phyloP scores from a whole-genome alignment of 2,797 vertebrate species.

The Gymnoscopelus microlampas region DNA sequence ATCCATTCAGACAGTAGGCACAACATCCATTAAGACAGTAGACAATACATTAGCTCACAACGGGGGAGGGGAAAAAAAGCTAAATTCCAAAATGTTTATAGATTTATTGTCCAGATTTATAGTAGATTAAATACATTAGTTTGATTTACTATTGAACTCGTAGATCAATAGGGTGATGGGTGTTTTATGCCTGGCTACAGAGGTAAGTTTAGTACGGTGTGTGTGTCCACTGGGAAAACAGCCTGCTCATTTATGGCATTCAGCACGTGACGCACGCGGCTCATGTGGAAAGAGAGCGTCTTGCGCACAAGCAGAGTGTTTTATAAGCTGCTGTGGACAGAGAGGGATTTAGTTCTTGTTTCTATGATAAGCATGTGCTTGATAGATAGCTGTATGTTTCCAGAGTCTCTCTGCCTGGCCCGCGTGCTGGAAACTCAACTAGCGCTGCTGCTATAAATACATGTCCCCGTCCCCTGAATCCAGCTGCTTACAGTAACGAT shows the following conservation, averaged over 20 bases:
- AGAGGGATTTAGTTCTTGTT: conserved; percentile 33
- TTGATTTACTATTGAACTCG: no score
- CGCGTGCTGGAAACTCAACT: conserved; percentile 69
- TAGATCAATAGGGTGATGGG: no score
- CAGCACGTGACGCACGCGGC: background rate
- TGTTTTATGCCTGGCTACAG: no score
- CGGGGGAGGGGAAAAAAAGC: no score
- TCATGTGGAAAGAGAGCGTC: conserved; percentile 1
- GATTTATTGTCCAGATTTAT: no score
- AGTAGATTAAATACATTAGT: no score
- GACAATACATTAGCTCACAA: no score
- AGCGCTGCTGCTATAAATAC: conserved; percentile 75
- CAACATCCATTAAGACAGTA: no score
- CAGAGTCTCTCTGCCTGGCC: conserved; percentile 53
- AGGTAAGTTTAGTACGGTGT: background rate
- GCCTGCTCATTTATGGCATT: background rate
- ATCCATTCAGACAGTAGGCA: no score
- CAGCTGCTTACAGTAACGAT: conserved; percentile 33
- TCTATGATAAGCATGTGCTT: conserved; percentile 55
- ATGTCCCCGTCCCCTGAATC: conserved; percentile 59
- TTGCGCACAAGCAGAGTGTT: conserved; percentile 1
- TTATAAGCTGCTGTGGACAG: conserved; percentile 48
- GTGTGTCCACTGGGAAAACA: background rate
- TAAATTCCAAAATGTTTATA: no score
- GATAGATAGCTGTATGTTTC: conserved; percentile 59